These are phyloP conservation scores for Drosophila sproati DNA, from an alignment of 1,140 invertebrate species.

Conservation along the genomic window DNA sequence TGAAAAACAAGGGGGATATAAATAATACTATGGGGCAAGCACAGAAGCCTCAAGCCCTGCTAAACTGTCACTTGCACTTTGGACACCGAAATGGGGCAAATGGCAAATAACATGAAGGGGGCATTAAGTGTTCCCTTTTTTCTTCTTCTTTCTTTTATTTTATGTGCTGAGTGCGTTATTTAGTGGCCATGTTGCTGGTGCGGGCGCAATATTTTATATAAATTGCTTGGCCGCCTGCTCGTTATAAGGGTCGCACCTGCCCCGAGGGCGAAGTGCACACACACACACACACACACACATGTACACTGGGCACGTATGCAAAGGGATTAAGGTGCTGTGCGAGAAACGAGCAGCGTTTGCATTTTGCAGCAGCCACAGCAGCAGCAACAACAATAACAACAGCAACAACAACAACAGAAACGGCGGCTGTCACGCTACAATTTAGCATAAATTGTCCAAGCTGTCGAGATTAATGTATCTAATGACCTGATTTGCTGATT, in stretches of 20 bases:
- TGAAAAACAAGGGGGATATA: constrained; percentile 21
- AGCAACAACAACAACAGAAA: constrained; percentile 3
- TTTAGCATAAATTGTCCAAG: constrained; percentile 81
- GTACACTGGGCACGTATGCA: constrained; percentile 31
- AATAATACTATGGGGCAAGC: neutral
- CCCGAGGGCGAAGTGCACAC: constrained; percentile 28
- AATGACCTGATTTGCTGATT: constrained; percentile 83
- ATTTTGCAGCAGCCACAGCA: neutral
- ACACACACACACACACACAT: constrained; percentile 2
- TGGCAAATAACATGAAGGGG: constrained; percentile 36
- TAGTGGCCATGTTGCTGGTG: constrained; percentile 53
- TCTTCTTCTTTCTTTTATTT: neutral
- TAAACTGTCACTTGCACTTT: constrained; percentile 55
- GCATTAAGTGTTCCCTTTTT: constrained; percentile 36
- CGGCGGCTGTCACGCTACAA: constrained; percentile 69
- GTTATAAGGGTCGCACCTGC: constrained; percentile 77
- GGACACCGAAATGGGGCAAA: neutral
- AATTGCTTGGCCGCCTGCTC: constrained; percentile 66
- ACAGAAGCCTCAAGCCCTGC: constrained; percentile 1
- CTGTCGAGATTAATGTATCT: constrained; percentile 83
- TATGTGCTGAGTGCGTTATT: constrained; percentile 43
- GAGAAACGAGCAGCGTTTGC: constrained; percentile 24
- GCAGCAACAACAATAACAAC: neutral
- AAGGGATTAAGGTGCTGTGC: constrained; percentile 62
- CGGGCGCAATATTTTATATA: constrained; percentile 77